These are phyloP conservation scores for Heliangelus exortis DNA, from an alignment of 2,797 vertebrate species.

Conservation along the genomic window DNA sequence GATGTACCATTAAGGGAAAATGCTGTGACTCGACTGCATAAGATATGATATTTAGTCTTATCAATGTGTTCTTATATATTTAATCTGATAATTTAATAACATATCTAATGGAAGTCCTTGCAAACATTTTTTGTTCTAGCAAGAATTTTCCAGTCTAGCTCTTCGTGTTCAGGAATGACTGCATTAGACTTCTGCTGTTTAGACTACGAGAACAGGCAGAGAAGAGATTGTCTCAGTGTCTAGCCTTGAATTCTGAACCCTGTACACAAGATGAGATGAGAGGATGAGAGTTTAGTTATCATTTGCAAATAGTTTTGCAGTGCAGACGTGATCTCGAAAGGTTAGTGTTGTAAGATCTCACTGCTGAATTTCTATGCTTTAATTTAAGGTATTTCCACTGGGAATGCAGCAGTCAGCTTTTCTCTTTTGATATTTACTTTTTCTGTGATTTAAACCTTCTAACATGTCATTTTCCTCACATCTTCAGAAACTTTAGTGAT, in stretches of 20 bases:
- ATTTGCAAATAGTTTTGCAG: background rate
- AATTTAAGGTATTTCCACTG: slow-evolving; percentile 39
- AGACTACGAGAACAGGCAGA: background rate
- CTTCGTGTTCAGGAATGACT: background rate
- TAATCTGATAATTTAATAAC: background rate
- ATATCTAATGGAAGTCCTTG: background rate
- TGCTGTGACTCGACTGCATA: background rate
- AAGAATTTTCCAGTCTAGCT: background rate
- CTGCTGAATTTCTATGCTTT: slow-evolving; percentile 9
- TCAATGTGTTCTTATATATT: background rate
- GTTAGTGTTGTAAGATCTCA: slow-evolving; percentile 3
- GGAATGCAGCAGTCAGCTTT: slow-evolving; percentile 12
- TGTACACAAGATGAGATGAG: background rate
- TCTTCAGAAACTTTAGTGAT: slow-evolving; percentile 5
- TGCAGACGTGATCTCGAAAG: slow-evolving; percentile 29
- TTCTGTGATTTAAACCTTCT: slow-evolving; percentile 34
- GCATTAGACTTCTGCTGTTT: background rate
- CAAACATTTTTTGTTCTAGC: background rate
- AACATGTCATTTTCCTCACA: slow-evolving; percentile 10
- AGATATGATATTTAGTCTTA: background rate
- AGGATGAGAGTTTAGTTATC: background rate
- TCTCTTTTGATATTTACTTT: slow-evolving; percentile 59
- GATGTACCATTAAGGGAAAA: background rate
- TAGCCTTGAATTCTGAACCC: background rate
- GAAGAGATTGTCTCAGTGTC: background rate